Percentiles rank a stretch among this genome's conserved stretches.
These are phyloP conservation scores for Mactra quadrangularis DNA, from an alignment of 1,140 invertebrate genomes.

Conservation along the genomic window DNA sequence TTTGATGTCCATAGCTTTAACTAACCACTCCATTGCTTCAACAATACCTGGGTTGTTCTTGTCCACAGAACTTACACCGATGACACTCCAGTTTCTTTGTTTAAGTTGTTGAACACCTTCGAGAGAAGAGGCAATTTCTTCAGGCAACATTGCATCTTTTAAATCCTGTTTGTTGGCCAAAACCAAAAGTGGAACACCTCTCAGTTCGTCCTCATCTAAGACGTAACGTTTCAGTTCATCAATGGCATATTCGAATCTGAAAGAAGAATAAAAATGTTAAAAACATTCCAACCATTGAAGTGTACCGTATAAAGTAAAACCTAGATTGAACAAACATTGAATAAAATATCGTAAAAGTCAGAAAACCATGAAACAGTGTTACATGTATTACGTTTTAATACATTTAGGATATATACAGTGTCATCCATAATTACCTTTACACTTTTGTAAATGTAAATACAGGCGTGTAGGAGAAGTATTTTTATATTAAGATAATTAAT, in stretches of 20 bases:
- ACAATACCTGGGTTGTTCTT: neutral
- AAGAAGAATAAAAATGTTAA: neutral
- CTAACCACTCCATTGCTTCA: constrained; percentile 31
- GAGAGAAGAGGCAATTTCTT: neutral
- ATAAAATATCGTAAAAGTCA: neutral
- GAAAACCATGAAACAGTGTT: neutral
- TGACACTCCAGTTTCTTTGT: constrained; percentile 5
- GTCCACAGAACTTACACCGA: constrained; percentile 11
- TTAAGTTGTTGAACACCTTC: neutral
- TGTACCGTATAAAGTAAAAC: too few species aligned
- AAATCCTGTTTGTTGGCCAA: constrained; percentile 53
- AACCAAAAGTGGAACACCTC: neutral
- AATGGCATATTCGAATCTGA: neutral
- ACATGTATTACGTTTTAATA: neutral
- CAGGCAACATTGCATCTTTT: neutral
- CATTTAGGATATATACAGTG: neutral
- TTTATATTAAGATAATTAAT: too few species aligned
- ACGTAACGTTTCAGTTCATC: neutral
- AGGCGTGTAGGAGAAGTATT: too few species aligned
- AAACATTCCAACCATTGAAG: too few species aligned
- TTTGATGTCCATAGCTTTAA: neutral
- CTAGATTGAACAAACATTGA: too few species aligned
- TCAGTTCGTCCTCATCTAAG: constrained; percentile 22
- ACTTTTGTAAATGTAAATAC: neutral
- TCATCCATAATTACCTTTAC: neutral